Percentiles rank a stretch among this genome's conserved stretches.
phyloP scores from a whole-genome alignment of 2,797 vertebrate species.

The Syndactyla subalaris region DNA sequence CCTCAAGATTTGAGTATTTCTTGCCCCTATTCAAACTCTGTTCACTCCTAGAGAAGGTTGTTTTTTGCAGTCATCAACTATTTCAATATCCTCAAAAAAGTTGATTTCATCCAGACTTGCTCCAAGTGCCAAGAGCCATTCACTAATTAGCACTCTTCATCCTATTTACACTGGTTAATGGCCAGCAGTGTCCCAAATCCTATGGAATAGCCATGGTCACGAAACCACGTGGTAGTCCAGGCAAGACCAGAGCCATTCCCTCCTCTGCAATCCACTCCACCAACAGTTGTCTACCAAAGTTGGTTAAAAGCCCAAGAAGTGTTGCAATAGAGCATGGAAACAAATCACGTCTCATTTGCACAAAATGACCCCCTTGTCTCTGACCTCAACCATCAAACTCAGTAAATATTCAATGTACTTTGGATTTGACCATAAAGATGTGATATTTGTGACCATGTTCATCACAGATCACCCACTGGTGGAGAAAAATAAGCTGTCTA shows the following conservation, averaged over 20 bases:
- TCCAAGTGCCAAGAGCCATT: not conserved
- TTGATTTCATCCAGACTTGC: not conserved
- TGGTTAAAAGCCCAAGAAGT: not conserved
- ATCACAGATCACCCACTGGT: not conserved
- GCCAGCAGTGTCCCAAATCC: not conserved
- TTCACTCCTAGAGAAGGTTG: not conserved
- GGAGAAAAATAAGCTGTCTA: not conserved
- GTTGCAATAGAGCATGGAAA: not conserved
- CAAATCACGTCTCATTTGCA: not conserved
- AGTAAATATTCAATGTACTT: fast-evolving
- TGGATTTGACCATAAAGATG: not conserved
- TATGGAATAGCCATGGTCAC: not conserved
- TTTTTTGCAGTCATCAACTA: not conserved
- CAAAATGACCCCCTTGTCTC: not conserved
- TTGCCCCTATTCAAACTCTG: not conserved
- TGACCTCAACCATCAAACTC: not conserved
- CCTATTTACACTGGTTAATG: not conserved
- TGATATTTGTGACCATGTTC: not conserved
- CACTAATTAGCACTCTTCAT: not conserved
- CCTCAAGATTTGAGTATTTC: not conserved
- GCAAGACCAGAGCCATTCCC: not conserved
- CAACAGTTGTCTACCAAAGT: not conserved
- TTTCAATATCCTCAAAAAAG: not conserved
- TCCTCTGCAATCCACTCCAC: not conserved
- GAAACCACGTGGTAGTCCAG: not conserved